Conservation (phyloP, 2,797 vertebrate species). For the Manis pentadactyla region DNA sequence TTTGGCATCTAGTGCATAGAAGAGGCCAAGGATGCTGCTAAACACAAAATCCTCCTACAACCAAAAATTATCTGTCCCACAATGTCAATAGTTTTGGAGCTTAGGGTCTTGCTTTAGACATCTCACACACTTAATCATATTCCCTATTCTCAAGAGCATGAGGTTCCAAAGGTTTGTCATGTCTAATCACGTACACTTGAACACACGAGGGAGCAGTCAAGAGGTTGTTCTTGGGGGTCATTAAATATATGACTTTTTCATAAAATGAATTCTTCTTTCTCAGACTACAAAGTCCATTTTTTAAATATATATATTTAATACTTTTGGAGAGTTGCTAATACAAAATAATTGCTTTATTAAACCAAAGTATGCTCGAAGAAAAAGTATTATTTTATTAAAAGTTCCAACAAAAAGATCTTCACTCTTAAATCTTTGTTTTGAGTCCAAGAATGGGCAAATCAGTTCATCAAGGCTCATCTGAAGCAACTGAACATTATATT, state of each 20-base stretch:
- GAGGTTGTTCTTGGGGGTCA: not conserved
- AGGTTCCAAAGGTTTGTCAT: not conserved
- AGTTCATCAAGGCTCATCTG: not conserved
- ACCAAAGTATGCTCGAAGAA: not conserved
- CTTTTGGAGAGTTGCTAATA: not conserved
- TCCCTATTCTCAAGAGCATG: not conserved
- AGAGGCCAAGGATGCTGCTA: not conserved
- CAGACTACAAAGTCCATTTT: not conserved
- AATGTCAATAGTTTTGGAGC: not conserved
- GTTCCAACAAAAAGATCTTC: not conserved
- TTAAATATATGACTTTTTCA: not conserved
- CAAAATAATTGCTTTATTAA: slow-evolving; percentile 21
- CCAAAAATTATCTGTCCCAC: not conserved
- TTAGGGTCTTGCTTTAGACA: not conserved
- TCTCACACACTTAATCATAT: not conserved
- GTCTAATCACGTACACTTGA: not conserved
- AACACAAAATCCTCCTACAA: not conserved
- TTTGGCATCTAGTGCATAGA: not conserved
- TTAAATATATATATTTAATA: not conserved
- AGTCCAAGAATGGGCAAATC: not conserved
- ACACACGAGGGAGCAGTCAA: not conserved
- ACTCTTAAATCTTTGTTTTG: not conserved
- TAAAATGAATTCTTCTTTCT: not conserved
- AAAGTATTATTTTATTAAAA: not conserved
- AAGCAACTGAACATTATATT: not conserved